Base-by-base conservation (phyloP, 2,113 vertebrate species). In the Prionailurus bengalensis region DNA sequence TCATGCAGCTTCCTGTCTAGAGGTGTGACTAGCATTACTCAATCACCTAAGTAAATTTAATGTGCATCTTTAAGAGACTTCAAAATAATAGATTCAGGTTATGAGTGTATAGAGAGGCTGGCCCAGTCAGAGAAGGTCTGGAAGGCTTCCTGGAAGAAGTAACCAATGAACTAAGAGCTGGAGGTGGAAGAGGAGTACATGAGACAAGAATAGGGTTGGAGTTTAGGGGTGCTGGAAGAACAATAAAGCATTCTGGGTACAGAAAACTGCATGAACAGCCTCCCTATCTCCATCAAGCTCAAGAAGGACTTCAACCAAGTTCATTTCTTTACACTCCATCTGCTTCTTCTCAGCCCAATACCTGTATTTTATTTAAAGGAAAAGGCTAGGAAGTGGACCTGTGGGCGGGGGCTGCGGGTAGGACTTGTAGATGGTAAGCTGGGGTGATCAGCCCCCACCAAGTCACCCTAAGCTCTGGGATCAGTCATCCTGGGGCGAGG, bases 291-390 rank as follows among this genome's bases (percentile, higher is more conserved):
- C 39, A 51, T 78, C 14, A 93, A 86, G 51, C 87, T 63, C 95
- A 85, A 95, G 71, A 82, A 84, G 14, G 53, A 33, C 63, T 42
- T 73, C 33, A 27, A 45, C 61, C 51, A 73, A 91, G 70, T 73
- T 85, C 87, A 65, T 66, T 70, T 90, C 85, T 65, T 7, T 27
- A 89, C 82, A n/a, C 71, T 63, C 66, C 65, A 39, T 42, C 68
- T 65, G 53, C 29, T 63, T 74, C 83, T 71, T 85, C 39, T 92
- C 51, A 71, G 71, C 4, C 58, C 55, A 39, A 0, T 29, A 39
- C 29, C 79, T 82, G 1, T 55, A 71, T 65, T 86, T 90, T 82
- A 84, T 19, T 91, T 88, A 55, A 90, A 89, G 63, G 76, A 96
- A 92, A 76, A 65, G 19, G 31, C n/a, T 42, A 25, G 36, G 48